Percentiles rank a stretch among this genome's conserved stretches.
Evolutionary conservation across 2,888 invertebrate species (phyloP).

Genomic region (Spodoptera exigua): DNA sequence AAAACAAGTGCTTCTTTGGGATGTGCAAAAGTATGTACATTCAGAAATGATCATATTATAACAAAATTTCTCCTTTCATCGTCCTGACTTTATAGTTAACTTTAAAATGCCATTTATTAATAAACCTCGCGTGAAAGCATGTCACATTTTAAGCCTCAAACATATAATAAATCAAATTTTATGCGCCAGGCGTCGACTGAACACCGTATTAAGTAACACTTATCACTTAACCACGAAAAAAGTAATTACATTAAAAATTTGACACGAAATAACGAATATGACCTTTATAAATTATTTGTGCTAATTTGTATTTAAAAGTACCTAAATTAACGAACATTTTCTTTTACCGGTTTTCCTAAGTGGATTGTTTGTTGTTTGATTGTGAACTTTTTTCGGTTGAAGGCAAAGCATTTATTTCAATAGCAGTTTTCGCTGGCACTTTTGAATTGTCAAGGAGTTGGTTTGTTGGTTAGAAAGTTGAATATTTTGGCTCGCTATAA

Average conservation of each 20-base stretch:
- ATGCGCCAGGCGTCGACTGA: constrained; percentile 45
- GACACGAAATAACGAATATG: constrained; percentile 34
- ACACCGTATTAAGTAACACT: constrained; percentile 50
- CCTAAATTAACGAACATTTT: constrained; percentile 8
- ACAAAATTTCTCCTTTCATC: too few species aligned
- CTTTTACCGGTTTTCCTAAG: neutral
- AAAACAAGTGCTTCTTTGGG: too few species aligned
- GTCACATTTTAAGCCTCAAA: constrained; percentile 42
- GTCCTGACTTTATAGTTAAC: too few species aligned
- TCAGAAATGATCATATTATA: too few species aligned
- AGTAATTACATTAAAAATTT: constrained; percentile 55
- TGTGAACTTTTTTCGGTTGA: neutral
- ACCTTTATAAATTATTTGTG: constrained; percentile 32
- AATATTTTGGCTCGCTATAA: too few species aligned
- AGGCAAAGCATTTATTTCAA: constrained; percentile 6
- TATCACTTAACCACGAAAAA: constrained; percentile 45
- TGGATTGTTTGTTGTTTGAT: neutral
- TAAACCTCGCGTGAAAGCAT: constrained; percentile 47
- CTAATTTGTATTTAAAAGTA: constrained; percentile 10
- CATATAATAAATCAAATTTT: constrained; percentile 57
- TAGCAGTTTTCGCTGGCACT: constrained; percentile 1
- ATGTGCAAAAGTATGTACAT: too few species aligned
- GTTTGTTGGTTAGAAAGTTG: neutral
- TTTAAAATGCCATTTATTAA: neutral
- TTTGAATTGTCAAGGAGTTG: constrained; percentile 5